Base-by-base conservation (phyloP, 2,797 vertebrate genomes). In the Mionectes olivaceus region DNA sequence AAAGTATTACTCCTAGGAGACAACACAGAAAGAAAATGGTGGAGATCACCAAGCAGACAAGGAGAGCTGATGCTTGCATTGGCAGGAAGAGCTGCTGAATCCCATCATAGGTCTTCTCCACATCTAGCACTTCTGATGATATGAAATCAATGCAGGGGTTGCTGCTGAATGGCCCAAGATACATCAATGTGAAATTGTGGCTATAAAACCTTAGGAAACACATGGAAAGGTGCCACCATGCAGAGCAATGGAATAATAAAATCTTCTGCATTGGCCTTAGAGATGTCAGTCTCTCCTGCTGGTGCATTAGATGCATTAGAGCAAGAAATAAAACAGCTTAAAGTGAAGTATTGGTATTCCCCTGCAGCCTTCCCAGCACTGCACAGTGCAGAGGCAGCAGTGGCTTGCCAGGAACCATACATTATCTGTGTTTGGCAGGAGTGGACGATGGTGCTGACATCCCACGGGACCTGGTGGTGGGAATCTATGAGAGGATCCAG, bases 361-460 rank as follows among this genome's bases (percentile, higher is more conserved):
- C 17, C 52, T 89, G 59, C 64, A 88, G 37, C 24, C 18, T 90
- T 84, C 56, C 59, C 53, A 90, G 47, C 56, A 37, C 35, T 87
- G 37, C 70, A 47, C 11, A 53, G 25, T 68, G 61, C 32, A 86
- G 37, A 87, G 19, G 25, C 61, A 78, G 47, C 4, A 79, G 30
- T 11, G 76, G 35, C 27, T 46, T 80, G 30, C 46, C 46, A 76
- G 23, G n/a, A 28, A 33, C 25, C 41, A 49, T 61, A 52, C 81
- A 49, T 92, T 35, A 49, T 74, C 81, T 88, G 5, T 35, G 17
- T 57, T 89, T 69, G 65, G 11, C 86, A 99, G 99, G 99, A 89
- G 99, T 99, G 93, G 99, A 99, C 2, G 99, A 99, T 1, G 99
- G 99, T 23, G 99, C 99, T 13, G 99, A 99, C 97, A 99, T 99